Conservation (phyloP, 2,888 invertebrate species). For the Yponomeuta malinellus region DNA sequence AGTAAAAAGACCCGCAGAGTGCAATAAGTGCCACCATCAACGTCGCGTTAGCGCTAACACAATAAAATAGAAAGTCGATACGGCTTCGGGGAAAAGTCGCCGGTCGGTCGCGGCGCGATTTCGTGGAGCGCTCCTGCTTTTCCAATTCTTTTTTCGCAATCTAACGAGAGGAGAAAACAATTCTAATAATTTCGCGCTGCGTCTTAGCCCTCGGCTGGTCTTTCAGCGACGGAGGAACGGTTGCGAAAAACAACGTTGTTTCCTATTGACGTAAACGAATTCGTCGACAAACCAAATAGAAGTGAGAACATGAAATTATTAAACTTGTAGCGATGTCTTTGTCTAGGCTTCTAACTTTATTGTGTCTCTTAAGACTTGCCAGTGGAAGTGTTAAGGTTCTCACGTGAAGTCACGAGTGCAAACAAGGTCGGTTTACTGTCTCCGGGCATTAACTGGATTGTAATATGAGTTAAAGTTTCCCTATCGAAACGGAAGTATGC, state of each 20-base stretch:
- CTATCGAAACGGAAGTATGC: not conserved
- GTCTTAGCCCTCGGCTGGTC: not conserved
- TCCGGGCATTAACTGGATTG: not conserved
- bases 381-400: not conserved
- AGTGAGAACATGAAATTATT: not conserved
- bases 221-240: not conserved
- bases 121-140: slow-evolving; percentile 9
- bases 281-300: not conserved
- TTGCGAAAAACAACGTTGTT: not conserved
- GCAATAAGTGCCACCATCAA: slow-evolving; percentile 71
- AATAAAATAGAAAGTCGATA: slow-evolving; percentile 70
- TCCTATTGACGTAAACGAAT: not conserved
- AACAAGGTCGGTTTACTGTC: not conserved
- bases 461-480: not conserved
- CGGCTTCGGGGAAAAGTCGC: slow-evolving; percentile 36
- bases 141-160: slow-evolving; percentile 13
- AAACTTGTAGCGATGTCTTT: not conserved
- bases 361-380: not conserved
- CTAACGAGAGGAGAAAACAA: not conserved
- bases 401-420: not conserved
- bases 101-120: slow-evolving; percentile 12
- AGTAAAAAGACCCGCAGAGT: slow-evolving; percentile 53
- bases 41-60: slow-evolving; percentile 66
- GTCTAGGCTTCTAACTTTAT: not conserved
- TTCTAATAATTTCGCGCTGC: not conserved